These are phyloP conservation scores for Gavia stellata DNA, from an alignment of 2,113 vertebrate genomes.

Conservation along the genomic window DNA sequence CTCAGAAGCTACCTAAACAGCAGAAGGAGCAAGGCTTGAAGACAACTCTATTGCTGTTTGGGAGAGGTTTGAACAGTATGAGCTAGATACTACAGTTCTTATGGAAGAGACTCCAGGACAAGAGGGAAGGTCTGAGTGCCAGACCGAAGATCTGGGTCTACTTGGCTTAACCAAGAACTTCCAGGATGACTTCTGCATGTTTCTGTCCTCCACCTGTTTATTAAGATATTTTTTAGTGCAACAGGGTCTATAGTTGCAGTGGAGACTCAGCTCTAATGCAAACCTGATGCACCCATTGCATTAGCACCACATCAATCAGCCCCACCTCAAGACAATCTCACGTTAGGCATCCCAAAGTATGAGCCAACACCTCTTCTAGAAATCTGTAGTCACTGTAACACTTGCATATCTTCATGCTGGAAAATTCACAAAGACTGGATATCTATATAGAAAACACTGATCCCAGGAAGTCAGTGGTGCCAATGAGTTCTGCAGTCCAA, in stretches of 20 bases:
- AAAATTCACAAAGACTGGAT: not conserved
- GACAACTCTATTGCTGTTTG: not conserved
- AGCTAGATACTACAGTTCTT: not conserved
- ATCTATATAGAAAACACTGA: not conserved
- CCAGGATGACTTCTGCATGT: not conserved
- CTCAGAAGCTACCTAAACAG: not conserved
- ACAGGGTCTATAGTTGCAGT: not conserved
- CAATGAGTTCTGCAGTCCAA: not conserved
- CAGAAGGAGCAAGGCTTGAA: not conserved
- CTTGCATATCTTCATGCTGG: accelerated
- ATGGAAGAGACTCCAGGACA: not conserved
- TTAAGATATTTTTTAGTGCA: not conserved
- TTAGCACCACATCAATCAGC: not conserved
- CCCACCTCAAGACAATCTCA: not conserved
- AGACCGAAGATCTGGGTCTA: not conserved
- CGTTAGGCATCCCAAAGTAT: not conserved
- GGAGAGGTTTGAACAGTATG: not conserved
- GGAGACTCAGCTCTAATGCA: not conserved
- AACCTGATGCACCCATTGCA: not conserved
- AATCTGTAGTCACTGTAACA: not conserved
- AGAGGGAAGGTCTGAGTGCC: not conserved
- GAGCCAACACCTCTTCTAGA: not conserved
- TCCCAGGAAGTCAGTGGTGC: not conserved
- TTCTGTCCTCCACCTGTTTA: not conserved
- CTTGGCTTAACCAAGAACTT: not conserved